Percentiles rank a stretch among this genome's conserved stretches.
Conservation (phyloP, 1,140 invertebrate species). For the Chelonus insularis region DNA sequence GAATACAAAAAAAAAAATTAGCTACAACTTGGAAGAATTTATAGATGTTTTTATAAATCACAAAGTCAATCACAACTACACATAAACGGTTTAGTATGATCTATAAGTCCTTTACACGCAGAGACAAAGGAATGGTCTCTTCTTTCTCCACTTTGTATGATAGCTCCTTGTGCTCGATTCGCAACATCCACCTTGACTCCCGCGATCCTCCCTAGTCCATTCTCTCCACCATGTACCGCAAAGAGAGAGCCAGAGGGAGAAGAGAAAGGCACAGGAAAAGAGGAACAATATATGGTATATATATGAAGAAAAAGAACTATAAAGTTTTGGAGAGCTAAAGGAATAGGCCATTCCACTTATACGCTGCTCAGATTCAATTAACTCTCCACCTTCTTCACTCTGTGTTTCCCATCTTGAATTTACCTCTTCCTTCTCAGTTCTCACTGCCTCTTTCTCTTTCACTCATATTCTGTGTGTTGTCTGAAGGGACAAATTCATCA, state of each 20-base stretch:
- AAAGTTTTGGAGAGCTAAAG: slow-evolving; percentile 34
- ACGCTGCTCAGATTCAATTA: slow-evolving; percentile 62
- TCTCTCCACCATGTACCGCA: slow-evolving; percentile 25
- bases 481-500: no score
- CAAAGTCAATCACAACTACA: background rate
- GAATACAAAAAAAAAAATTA: no score
- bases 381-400: slow-evolving; percentile 57
- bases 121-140: slow-evolving; percentile 59
- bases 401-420: slow-evolving; percentile 40
- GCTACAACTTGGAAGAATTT: no score
- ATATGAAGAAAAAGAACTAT: slow-evolving; percentile 10
- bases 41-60: background rate
- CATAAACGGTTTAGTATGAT: slow-evolving; percentile 8
- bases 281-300: slow-evolving; percentile 37
- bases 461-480: slow-evolving; percentile 4
- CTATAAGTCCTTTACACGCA: slow-evolving; percentile 49
- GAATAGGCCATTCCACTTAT: slow-evolving; percentile 61
- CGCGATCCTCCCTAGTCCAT: slow-evolving; percentile 46
- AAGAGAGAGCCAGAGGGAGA: slow-evolving; percentile 22
- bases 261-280: slow-evolving; percentile 41
- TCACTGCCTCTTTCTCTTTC: slow-evolving; percentile 29
- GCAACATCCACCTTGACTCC: slow-evolving; percentile 34
- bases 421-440: background rate
- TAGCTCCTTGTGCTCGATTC: slow-evolving; percentile 36
- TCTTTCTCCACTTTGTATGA: slow-evolving; percentile 18